Base-by-base conservation (phyloP, 2,797 vertebrate genomes). In the Pitangus sulphuratus region DNA sequence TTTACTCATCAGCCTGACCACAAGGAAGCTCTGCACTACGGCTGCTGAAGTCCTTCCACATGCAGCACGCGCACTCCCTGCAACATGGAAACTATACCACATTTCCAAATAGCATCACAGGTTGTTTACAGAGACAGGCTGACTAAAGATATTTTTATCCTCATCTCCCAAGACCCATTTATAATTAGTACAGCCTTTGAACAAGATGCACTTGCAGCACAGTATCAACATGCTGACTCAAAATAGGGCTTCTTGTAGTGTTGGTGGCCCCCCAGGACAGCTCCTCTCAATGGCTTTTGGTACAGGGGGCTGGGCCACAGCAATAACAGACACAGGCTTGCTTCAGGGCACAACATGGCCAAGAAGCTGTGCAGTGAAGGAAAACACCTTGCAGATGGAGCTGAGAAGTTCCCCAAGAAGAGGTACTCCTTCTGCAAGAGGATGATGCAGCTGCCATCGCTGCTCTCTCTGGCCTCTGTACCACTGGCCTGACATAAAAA, bases 181-280 rank as follows among this genome's bases (percentile, higher is more conserved):
- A 95, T 96, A 96, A 96, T 95, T 96, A 88, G 91, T 60, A 78
- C 66, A 66, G 94, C 58, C 74, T 94, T 91, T 91, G 92, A 95
- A 93, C 80, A 70, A 82, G 83, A 70, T 37, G 68, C 87, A 62
- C 76, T 96, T 51, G 84, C 72, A 83, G 75, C 28, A 70, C 3
- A 62, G 66, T 64, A 44, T 48, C 72, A 84, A 88, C 80, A 79
- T 0, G 1, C 62, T 91, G 72, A 88, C 44, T 86, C 77, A 88
- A 56, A 88, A 62, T 0, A 84, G 54, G 54, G 62, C 14, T 79
- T 39, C 53, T 37, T 11, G 11, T 28, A 19, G 65, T 37, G 57
- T 37, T 12, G 11, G 54, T 3, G 4, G 69, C 50, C 31, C 51
- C 44, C 70, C 62, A 37, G 60, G 50, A 39, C 58, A 84, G 30